A percentile compares a stretch with the other conserved stretches of the same genome.
phyloP scores from a whole-genome alignment of 2,113 vertebrate species.

The Fulmarus glacialis region DNA sequence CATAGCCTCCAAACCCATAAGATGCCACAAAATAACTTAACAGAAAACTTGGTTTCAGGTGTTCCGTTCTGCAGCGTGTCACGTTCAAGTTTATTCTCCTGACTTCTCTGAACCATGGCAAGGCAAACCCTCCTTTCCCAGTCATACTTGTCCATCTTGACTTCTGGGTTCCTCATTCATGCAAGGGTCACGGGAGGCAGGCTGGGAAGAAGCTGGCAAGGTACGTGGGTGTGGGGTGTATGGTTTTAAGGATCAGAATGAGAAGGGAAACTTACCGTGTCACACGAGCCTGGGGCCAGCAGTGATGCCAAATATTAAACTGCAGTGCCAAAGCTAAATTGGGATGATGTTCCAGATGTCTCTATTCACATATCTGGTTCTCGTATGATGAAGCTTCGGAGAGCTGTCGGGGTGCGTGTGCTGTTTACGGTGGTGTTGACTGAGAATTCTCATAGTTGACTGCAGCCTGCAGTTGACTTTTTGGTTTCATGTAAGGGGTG shows the following conservation, averaged over 20 bases:
- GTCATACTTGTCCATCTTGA: not conserved
- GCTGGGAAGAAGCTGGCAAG: not conserved
- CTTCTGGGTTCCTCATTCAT: not conserved
- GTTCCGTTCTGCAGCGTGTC: not conserved
- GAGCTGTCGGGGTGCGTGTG: rapidly evolving
- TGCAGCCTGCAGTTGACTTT: not conserved
- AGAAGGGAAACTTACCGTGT: not conserved
- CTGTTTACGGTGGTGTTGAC: not conserved
- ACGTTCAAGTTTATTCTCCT: not conserved
- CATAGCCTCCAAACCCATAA: not conserved
- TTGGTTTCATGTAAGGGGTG: not conserved
- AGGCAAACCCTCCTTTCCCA: not conserved
- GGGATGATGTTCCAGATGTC: not conserved
- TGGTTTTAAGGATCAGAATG: not conserved
- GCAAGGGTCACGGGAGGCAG: not conserved
- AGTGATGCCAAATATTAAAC: not conserved
- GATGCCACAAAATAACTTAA: not conserved
- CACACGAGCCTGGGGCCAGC: not conserved
- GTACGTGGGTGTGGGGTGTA: rapidly evolving
- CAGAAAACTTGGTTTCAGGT: not conserved
- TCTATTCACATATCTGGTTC: not conserved
- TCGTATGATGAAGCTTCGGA: not conserved
- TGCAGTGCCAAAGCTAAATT: not conserved
- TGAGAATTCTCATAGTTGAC: not conserved
- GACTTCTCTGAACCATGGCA: not conserved